These are phyloP conservation scores for Netelia inedita DNA, from an alignment of 2,888 invertebrate species.

Conservation along the genomic window DNA sequence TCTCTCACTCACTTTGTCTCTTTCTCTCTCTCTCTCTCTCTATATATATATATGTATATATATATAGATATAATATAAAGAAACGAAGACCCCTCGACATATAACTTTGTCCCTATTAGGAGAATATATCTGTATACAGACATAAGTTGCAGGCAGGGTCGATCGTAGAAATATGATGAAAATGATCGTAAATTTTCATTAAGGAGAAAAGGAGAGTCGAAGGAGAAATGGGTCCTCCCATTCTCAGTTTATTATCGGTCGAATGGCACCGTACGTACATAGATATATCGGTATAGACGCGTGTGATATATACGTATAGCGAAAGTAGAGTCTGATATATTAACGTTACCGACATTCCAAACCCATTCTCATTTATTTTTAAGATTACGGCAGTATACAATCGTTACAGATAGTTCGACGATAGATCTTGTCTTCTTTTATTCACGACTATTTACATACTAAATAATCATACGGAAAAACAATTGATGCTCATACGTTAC, in stretches of 20 bases:
- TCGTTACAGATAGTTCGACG: background rate
- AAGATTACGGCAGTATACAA: background rate
- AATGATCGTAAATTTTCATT: conserved; percentile 68
- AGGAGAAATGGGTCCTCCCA: conserved; percentile 48
- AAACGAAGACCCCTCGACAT: conserved; percentile 7
- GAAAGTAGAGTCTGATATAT: conserved; percentile 42
- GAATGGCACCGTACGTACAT: conserved; percentile 27
- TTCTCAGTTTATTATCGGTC: conserved; percentile 62
- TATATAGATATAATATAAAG: background rate
- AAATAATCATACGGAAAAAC: background rate
- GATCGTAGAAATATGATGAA: conserved; percentile 67
- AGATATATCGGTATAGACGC: background rate
- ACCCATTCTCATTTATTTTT: conserved; percentile 19
- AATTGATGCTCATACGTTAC: background rate
- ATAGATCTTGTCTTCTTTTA: background rate
- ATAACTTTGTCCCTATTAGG: conserved; percentile 1
- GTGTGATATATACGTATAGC: conserved; percentile 1
- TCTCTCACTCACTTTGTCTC: background rate
- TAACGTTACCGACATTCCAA: conserved; percentile 43
- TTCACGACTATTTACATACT: background rate
- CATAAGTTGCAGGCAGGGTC: conserved; percentile 51
- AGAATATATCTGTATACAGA: conserved; percentile 32
- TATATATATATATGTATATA: conserved; percentile 6
- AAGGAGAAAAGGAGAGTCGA: conserved; percentile 46
- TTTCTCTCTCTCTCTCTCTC: too few species aligned